Conservation (phyloP, 2,888 invertebrate genomes). For the Onthophagus sagittarius region DNA sequence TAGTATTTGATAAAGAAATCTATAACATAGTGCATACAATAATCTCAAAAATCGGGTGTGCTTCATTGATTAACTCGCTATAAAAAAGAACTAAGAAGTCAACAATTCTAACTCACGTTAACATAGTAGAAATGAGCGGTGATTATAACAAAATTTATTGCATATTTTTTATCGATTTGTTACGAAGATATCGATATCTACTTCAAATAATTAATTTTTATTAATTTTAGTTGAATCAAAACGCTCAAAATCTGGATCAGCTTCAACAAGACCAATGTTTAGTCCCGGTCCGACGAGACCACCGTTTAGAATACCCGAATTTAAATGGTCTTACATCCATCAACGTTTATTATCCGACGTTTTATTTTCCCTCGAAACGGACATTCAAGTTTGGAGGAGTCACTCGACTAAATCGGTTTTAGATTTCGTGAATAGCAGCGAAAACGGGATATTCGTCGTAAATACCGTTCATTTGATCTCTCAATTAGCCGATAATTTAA, state of each 20-base stretch:
- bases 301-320: slow-evolving; percentile 98
- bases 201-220: too few species aligned
- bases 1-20: too few species aligned
- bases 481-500: slow-evolving; percentile 96
- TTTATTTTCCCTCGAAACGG: slow-evolving; percentile 93
- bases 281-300: slow-evolving; percentile 90
- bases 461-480: slow-evolving; percentile 99
- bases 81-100: too few species aligned
- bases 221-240: slow-evolving; percentile 47
- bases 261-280: slow-evolving; percentile 79
- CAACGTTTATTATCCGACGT: slow-evolving; percentile 94
- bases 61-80: too few species aligned
- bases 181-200: too few species aligned
- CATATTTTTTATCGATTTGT: too few species aligned
- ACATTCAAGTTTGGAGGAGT: slow-evolving; percentile 88
- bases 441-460: slow-evolving; percentile 98
- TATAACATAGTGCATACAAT: too few species aligned
- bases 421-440: slow-evolving; percentile 97
- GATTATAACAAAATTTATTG: too few species aligned
- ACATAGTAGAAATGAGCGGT: too few species aligned
- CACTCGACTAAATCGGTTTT: slow-evolving; percentile 95
- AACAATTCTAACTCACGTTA: too few species aligned
- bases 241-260: slow-evolving; percentile 60
- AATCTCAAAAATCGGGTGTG: too few species aligned
- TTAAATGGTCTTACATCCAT: slow-evolving; percentile 99